Conservation (phyloP, 2,113 vertebrate genomes). For the Motacilla tschutschensis region DNA sequence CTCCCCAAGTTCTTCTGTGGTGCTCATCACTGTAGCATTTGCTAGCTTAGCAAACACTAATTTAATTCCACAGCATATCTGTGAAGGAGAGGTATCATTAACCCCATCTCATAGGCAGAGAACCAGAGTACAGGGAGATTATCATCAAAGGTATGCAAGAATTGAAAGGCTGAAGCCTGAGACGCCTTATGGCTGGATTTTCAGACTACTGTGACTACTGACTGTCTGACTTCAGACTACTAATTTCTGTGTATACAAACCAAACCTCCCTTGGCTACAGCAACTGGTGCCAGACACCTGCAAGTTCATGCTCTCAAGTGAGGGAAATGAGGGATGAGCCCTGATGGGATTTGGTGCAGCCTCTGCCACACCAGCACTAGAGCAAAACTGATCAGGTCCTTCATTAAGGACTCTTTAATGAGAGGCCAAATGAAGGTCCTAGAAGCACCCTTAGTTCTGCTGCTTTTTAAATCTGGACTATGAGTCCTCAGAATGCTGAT, state of each 20-base stretch:
- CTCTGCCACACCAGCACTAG: not conserved
- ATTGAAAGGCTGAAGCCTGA: not conserved
- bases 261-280: not conserved
- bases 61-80: not conserved
- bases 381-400: not conserved
- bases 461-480: not conserved
- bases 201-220: not conserved
- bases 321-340: not conserved
- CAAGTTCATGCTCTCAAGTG: not conserved
- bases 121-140: not conserved
- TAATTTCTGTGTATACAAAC: not conserved
- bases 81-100: not conserved
- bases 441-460: not conserved
- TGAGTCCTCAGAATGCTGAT: not conserved
- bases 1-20: not conserved
- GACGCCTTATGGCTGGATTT: not conserved
- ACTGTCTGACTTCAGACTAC: not conserved
- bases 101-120: not conserved
- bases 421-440: not conserved
- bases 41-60: not conserved
- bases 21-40: not conserved
- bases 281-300: not conserved
- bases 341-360: fast-evolving
- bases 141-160: not conserved
- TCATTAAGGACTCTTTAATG: not conserved